These are phyloP conservation scores for Hafferia zeledoni DNA, from an alignment of 2,797 vertebrate genomes.

Conservation along the genomic window DNA sequence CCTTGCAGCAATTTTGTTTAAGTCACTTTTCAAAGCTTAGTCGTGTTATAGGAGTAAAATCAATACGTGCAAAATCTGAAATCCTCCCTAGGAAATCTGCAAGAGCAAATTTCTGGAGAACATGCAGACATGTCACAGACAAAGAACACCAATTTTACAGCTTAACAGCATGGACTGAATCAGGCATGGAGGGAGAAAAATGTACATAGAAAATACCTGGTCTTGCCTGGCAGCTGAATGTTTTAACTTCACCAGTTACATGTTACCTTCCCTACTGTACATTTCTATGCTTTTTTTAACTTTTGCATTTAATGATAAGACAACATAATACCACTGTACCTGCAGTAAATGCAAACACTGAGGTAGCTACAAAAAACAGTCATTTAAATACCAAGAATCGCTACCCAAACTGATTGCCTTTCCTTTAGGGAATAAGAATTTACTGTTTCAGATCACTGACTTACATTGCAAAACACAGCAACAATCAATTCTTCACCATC, in stretches of 20 bases:
- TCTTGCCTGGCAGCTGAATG: background rate
- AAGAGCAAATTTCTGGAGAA: constrained; percentile 17
- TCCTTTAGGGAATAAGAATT: background rate
- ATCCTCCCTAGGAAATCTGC: background rate
- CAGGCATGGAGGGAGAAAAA: background rate
- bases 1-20: background rate
- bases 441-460: background rate
- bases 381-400: background rate
- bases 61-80: background rate
- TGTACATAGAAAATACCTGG: background rate
- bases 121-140: background rate
- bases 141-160: background rate
- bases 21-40: constrained; percentile 2
- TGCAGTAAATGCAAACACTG: background rate
- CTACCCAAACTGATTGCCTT: background rate
- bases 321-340: background rate
- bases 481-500: background rate
- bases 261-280: background rate
- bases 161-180: background rate
- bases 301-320: background rate
- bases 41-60: background rate
- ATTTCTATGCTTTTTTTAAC: background rate
- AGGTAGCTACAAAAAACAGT: background rate
- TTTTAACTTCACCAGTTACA: background rate
- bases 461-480: background rate